Conservation (phyloP, 2,113 vertebrate genomes). For the Procavia capensis region DNA sequence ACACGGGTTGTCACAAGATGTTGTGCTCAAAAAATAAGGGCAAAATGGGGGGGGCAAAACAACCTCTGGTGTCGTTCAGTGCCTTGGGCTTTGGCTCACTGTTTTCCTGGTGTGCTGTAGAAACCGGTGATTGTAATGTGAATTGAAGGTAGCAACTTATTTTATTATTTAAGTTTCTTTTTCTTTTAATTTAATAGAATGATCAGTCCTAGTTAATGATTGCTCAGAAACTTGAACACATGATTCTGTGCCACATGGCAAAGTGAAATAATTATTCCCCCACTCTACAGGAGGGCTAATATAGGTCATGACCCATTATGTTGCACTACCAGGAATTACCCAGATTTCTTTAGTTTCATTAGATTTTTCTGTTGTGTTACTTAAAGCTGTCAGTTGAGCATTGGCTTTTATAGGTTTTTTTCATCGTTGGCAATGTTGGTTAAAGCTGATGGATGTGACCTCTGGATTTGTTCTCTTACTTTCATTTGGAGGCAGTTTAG, state of each 20-base stretch:
- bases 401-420: background rate
- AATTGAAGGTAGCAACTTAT: background rate
- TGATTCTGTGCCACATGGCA: background rate
- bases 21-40: too few relatives aligned
- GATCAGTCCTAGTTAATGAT: conserved; percentile 33
- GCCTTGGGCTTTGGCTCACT: conserved; percentile 26
- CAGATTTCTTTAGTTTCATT: conserved; percentile 38
- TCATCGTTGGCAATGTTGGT: background rate
- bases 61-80: too few relatives aligned
- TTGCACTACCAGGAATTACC: conserved; percentile 31
- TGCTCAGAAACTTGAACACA: conserved; percentile 1
- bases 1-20: conserved; percentile 22
- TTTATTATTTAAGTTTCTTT: background rate
- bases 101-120: background rate
- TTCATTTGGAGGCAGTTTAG: background rate
- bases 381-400: background rate
- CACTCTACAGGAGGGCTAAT: background rate
- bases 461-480: conserved; percentile 38
- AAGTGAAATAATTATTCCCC: conserved; percentile 20
- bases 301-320: conserved; percentile 18
- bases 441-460: conserved; percentile 32
- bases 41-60: too few relatives aligned
- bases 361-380: conserved; percentile 25
- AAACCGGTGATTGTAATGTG: background rate
- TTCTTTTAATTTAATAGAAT: conserved; percentile 35